Conservation (phyloP, 2,888 invertebrate species). For the Lepidochrysops patricia region DNA sequence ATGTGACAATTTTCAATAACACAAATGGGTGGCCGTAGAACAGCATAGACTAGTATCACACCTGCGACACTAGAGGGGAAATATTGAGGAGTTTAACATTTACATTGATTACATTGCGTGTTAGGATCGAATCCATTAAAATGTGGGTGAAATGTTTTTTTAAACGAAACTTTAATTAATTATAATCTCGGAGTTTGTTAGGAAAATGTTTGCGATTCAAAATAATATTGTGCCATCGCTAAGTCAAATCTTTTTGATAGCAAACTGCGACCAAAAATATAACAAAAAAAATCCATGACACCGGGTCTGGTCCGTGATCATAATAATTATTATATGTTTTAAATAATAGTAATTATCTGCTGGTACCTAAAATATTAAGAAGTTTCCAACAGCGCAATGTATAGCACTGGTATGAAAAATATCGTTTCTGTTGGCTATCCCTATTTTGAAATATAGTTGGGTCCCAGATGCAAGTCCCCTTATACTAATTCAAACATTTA, state of each 20-base stretch:
- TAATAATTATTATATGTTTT: no score
- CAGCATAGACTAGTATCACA: slow-evolving; percentile 25
- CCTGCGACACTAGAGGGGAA: slow-evolving; percentile 26
- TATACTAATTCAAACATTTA: slow-evolving; percentile 49
- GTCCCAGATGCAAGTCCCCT: slow-evolving; percentile 45
- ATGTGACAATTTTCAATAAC: slow-evolving; percentile 36
- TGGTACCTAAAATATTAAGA: background rate
- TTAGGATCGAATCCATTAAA: no score
- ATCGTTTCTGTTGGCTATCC: slow-evolving; percentile 18
- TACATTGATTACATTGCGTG: slow-evolving; percentile 20
- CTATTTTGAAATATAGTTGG: slow-evolving; percentile 52
- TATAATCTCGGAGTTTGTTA: no score
- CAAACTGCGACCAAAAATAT: no score
- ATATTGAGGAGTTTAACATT: slow-evolving; percentile 7
- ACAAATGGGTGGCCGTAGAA: slow-evolving; percentile 30
- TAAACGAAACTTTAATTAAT: no score
- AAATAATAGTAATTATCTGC: no score
- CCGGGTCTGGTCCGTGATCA: no score
- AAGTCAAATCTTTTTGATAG: no score
- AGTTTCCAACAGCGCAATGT: slow-evolving; percentile 15
- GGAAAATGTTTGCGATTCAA: no score
- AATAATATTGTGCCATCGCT: no score
- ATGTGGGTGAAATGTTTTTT: no score
- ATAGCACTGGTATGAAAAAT: slow-evolving; percentile 14
- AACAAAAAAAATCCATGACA: no score